These are phyloP conservation scores for Hypanus sabinus DNA, from an alignment of 2,113 vertebrate species.

Conservation along the genomic window DNA sequence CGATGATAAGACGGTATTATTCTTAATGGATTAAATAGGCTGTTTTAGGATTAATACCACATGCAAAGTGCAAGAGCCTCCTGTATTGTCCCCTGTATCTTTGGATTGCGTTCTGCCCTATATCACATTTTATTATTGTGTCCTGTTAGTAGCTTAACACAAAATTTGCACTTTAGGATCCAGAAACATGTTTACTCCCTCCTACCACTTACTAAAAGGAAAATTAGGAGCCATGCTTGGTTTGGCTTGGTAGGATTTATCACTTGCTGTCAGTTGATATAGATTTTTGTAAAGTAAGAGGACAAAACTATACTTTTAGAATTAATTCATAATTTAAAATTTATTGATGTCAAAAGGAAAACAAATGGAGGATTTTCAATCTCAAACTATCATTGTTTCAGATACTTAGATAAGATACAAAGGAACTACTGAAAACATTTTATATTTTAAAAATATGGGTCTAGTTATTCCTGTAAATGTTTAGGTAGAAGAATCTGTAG, in stretches of 20 bases:
- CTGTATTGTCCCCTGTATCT: neutral
- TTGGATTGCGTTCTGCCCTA: neutral
- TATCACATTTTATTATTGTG: neutral
- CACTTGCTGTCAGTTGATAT: neutral
- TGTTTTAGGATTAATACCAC: neutral
- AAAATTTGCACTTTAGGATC: neutral
- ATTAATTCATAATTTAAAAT: neutral
- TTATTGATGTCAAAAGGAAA: neutral
- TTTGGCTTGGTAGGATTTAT: constrained; percentile 4
- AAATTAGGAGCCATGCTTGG: neutral
- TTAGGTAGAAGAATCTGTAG: neutral
- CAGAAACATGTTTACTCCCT: neutral
- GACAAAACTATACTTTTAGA: neutral
- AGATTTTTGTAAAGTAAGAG: neutral
- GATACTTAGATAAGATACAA: neutral
- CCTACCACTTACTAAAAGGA: neutral
- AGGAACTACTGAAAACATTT: neutral
- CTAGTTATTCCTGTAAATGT: neutral
- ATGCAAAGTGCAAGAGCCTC: neutral
- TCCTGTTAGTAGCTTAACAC: neutral
- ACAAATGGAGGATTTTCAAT: neutral
- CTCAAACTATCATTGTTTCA: neutral
- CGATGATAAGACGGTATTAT: neutral
- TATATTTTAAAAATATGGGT: neutral
- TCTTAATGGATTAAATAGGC: neutral